Percentiles rank a stretch among this genome's conserved stretches.
These are phyloP conservation scores for Equus przewalskii DNA, from an alignment of 2,113 vertebrate species.

Conservation along the genomic window DNA sequence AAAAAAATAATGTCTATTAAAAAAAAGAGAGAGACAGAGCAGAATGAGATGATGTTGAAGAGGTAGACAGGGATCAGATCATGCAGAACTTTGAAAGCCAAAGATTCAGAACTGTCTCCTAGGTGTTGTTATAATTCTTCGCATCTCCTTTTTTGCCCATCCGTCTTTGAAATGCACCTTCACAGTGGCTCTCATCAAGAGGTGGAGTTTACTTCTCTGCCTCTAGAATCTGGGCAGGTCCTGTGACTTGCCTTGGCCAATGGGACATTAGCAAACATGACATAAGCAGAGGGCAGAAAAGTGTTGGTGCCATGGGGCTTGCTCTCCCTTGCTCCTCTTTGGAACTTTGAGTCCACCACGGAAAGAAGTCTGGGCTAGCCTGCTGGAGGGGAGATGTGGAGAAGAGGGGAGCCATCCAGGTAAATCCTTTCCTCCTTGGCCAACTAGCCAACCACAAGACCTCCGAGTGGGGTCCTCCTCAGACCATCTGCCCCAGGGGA, in stretches of 20 bases:
- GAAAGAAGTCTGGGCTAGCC: not conserved
- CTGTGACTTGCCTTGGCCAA: not conserved
- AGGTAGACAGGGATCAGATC: not conserved
- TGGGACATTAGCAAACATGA: not conserved
- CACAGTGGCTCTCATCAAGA: not conserved
- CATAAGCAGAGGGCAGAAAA: no score
- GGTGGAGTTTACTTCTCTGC: not conserved
- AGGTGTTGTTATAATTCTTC: no score
- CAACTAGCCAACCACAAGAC: not conserved
- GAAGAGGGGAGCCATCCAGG: not conserved
- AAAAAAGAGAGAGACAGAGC: not conserved
- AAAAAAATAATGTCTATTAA: not conserved
- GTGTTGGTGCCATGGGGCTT: not conserved
- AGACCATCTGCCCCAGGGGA: not conserved
- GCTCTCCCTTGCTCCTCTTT: not conserved
- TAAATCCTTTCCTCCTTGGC: not conserved
- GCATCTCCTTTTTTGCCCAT: not conserved
- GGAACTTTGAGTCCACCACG: not conserved
- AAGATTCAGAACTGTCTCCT: no score
- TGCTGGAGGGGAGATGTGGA: not conserved
- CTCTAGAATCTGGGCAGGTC: not conserved
- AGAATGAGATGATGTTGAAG: not conserved
- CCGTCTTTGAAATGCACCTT: not conserved
- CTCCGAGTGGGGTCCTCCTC: not conserved
- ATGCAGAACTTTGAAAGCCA: not conserved